Percentiles rank a stretch among this genome's conserved stretches.
Conservation (phyloP, 2,888 invertebrate species). For the Dynastes tityus region DNA sequence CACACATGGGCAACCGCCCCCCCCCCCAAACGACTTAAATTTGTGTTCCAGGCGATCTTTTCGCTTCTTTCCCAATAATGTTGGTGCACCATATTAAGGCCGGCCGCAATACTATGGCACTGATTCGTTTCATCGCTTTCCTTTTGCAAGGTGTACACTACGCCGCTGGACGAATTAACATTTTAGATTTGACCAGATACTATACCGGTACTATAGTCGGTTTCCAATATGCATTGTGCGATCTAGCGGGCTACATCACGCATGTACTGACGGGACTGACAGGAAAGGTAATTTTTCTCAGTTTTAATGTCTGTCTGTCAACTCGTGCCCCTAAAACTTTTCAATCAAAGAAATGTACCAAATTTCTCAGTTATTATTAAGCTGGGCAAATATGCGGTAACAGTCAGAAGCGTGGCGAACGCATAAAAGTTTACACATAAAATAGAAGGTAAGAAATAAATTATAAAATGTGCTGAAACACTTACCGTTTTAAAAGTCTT, state of each 20-base stretch:
- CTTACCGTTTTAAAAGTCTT: too few species aligned
- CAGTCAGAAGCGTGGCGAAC: too few species aligned
- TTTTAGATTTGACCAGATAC: slow-evolving; percentile 30
- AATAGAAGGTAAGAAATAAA: too few species aligned
- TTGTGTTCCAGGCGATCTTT: slow-evolving; percentile 2
- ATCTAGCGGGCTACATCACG: neutral
- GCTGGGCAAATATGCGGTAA: too few species aligned
- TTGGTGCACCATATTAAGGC: neutral
- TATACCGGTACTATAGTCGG: slow-evolving; percentile 20
- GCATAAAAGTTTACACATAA: too few species aligned
- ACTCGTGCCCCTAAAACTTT: too few species aligned
- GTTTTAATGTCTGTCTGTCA: too few species aligned
- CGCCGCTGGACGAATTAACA: slow-evolving; percentile 15
- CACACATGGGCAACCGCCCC: too few species aligned
- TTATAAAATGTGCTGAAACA: too few species aligned
- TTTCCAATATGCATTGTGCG: neutral
- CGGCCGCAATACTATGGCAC: neutral
- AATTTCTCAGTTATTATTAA: too few species aligned
- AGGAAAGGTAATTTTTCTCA: neutral
- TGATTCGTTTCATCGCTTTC: neutral
- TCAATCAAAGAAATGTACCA: too few species aligned
- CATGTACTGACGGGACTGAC: neutral
- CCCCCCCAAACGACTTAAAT: too few species aligned
- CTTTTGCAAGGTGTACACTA: slow-evolving; percentile 9
- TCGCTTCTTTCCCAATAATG: neutral